These are phyloP conservation scores for Lucilia cuprina DNA, from an alignment of 1,140 invertebrate genomes.

Conservation along the genomic window DNA sequence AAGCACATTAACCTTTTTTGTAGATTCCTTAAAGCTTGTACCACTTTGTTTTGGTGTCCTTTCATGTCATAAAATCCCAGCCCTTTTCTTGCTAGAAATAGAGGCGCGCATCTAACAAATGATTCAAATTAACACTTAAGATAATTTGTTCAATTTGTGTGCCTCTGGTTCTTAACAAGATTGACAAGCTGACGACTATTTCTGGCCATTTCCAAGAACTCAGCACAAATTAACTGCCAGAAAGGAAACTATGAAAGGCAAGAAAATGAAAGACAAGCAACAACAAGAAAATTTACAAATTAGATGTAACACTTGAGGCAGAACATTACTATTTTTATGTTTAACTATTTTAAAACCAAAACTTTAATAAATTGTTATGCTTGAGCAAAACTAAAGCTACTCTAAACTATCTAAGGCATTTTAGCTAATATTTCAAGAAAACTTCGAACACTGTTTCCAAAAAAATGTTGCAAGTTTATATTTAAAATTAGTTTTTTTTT, in stretches of 20 bases:
- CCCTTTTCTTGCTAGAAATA: background rate
- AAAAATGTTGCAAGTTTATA: too few relatives aligned
- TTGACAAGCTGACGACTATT: background rate
- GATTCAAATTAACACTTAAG: background rate
- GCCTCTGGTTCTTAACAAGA: background rate
- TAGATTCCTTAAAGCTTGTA: too few relatives aligned
- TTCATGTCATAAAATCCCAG: background rate
- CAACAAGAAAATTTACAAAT: slow-evolving; percentile 5
- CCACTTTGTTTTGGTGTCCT: background rate
- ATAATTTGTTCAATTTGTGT: background rate
- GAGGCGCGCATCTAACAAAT: background rate
- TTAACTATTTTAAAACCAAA: background rate
- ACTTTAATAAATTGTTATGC: background rate
- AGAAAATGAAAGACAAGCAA: background rate
- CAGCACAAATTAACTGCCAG: background rate
- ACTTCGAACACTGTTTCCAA: too few relatives aligned
- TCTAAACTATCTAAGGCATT: background rate
- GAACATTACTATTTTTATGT: slow-evolving; percentile 5
- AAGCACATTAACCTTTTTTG: too few relatives aligned
- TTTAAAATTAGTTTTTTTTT: too few relatives aligned
- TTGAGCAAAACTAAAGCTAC: background rate
- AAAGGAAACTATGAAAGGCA: background rate
- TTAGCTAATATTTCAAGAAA: background rate
- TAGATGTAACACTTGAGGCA: slow-evolving; percentile 13
- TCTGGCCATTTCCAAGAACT: background rate